Percentiles rank a stretch among this genome's conserved stretches.
phyloP scores from a whole-genome alignment of 2,888 invertebrate species.

The Auanema freiburgensis region DNA sequence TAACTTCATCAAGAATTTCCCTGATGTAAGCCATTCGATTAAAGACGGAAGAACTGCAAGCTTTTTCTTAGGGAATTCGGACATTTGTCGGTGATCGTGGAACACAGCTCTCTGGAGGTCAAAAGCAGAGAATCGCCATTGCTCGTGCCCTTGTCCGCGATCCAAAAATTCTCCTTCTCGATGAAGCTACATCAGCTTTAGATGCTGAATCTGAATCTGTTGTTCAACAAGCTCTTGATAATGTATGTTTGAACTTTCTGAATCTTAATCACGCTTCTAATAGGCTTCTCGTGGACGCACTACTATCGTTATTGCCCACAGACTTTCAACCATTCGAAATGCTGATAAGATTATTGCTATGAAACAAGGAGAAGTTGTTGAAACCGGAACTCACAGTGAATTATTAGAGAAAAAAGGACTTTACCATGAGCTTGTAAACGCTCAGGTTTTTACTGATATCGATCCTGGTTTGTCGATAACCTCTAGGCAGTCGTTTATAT shows the following conservation, averaged over 20 bases:
- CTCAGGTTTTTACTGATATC: constrained; percentile 36
- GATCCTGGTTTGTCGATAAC: background rate
- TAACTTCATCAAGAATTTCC: constrained; percentile 65
- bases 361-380: constrained; percentile 68
- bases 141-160: constrained; percentile 26
- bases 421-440: constrained; percentile 70
- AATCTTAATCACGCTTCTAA: background rate
- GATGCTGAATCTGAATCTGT: constrained; percentile 37
- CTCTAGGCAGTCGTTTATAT: too few species aligned
- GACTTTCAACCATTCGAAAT: constrained; percentile 68
- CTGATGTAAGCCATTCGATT: constrained; percentile 60
- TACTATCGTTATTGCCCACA: constrained; percentile 67
- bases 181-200: constrained; percentile 33
- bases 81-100: constrained; percentile 43
- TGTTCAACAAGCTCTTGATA: constrained; percentile 48
- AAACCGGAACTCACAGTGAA: constrained; percentile 75
- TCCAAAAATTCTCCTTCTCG: constrained; percentile 30
- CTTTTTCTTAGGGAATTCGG: constrained; percentile 29
- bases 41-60: background rate
- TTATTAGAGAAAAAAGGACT: constrained; percentile 72
- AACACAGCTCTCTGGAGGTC: constrained; percentile 23
- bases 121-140: constrained; percentile 35
- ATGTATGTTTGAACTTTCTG: constrained; percentile 17
- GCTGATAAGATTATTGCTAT: constrained; percentile 68
- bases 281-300: constrained; percentile 63